A percentile compares a stretch with the other conserved stretches of the same genome.
phyloP scores from a whole-genome alignment of 2,113 vertebrate species.

The Echinops telfairi region DNA sequence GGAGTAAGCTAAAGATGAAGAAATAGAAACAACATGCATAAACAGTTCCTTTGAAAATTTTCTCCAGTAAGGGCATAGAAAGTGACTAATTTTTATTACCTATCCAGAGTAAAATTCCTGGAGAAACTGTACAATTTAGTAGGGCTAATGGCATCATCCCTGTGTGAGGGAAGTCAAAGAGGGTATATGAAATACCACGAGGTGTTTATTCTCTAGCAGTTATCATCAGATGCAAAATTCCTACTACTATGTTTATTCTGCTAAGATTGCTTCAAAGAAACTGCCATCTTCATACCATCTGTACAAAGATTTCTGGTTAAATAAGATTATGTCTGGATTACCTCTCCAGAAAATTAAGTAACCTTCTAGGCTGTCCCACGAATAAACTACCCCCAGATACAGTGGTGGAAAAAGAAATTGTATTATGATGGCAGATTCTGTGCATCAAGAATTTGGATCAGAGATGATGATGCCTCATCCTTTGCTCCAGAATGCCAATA shows the following conservation, averaged over 20 bases:
- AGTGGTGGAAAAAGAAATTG: background rate
- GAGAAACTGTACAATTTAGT: background rate
- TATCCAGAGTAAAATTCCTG: slow-evolving; percentile 11
- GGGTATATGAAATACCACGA: background rate
- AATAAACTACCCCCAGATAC: background rate
- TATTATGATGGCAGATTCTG: background rate
- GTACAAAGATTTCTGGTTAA: background rate
- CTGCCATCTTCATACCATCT: background rate
- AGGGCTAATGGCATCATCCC: background rate
- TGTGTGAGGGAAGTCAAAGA: background rate
- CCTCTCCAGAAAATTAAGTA: slow-evolving; percentile 25
- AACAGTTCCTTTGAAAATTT: background rate
- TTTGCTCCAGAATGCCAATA: background rate
- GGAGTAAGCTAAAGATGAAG: slow-evolving; percentile 2
- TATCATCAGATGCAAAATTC: slow-evolving; percentile 24
- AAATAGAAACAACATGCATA: background rate
- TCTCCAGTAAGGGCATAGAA: background rate
- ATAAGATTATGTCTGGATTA: background rate
- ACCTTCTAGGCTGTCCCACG: background rate
- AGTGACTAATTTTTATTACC: background rate
- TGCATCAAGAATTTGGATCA: background rate
- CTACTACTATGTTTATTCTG: slow-evolving; percentile 15
- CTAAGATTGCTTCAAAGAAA: slow-evolving; percentile 27
- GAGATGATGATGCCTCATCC: too few relatives aligned
- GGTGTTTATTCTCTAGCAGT: background rate